phyloP scores from a whole-genome alignment of 2,113 vertebrate genomes.

The Sebastes fasciatus region DNA sequence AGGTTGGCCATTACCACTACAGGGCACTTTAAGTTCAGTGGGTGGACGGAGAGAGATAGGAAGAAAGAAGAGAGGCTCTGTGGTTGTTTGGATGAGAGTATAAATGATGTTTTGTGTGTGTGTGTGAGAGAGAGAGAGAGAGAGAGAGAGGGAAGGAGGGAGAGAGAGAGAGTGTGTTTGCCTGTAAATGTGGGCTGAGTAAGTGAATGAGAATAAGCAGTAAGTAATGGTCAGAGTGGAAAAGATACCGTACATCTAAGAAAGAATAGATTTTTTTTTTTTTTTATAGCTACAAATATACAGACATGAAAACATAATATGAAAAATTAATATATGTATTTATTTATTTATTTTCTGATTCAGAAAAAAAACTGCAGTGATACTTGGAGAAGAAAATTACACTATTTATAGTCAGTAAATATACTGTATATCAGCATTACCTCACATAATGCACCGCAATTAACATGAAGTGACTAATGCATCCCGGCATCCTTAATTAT shows the following conservation, averaged over 20 bases:
- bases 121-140: background rate
- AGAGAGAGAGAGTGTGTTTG: background rate
- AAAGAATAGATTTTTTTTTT: background rate
- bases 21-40: constrained; percentile 54
- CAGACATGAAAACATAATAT: background rate
- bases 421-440: background rate
- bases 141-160: background rate
- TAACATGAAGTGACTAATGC: background rate
- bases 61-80: constrained; percentile 40
- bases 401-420: background rate
- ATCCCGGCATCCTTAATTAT: background rate
- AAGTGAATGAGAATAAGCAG: constrained; percentile 38
- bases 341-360: background rate
- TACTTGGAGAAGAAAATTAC: background rate
- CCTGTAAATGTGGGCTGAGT: constrained; percentile 37
- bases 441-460: background rate
- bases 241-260: constrained; percentile 1
- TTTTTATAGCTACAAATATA: constrained; percentile 1
- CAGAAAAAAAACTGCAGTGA: background rate
- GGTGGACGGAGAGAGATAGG: constrained; percentile 26
- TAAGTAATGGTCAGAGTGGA: constrained; percentile 43
- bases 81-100: constrained; percentile 42
- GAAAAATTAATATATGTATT: background rate
- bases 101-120: constrained; percentile 22
- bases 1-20: constrained; percentile 55